Evolutionary conservation across 2,797 vertebrate species (phyloP).

Genomic region (Acridotheres tristis): DNA sequence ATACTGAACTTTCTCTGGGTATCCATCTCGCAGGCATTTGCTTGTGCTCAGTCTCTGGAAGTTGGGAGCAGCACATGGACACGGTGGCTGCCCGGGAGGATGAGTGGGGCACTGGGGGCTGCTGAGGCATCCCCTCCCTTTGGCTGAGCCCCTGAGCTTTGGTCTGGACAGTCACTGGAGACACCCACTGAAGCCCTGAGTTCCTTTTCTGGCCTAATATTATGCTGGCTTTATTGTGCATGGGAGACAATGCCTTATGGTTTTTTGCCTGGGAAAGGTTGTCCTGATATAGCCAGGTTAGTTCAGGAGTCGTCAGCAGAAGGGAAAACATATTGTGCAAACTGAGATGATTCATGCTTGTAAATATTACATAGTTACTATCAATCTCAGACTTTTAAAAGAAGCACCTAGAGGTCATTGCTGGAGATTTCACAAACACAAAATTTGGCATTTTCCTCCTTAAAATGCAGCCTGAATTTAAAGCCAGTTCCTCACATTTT

Average conservation of each 20-base stretch:
- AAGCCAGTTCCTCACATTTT: background rate
- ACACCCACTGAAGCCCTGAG: background rate
- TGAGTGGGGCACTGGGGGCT: background rate
- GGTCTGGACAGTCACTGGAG: background rate
- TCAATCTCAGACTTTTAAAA: background rate
- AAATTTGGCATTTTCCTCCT: background rate
- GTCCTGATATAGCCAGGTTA: background rate
- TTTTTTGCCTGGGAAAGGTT: background rate
- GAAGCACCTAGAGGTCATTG: background rate
- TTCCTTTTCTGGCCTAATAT: background rate
- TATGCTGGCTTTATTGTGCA: background rate
- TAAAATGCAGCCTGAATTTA: conserved; percentile 15
- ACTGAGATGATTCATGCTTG: background rate
- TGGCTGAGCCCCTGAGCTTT: background rate
- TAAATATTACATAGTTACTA: background rate
- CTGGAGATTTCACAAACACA: background rate
- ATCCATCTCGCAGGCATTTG: background rate
- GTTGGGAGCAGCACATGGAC: background rate
- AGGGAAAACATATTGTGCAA: background rate
- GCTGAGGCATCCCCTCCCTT: background rate
- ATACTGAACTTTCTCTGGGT: conserved; percentile 43
- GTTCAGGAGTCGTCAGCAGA: background rate
- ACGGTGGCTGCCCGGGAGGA: background rate
- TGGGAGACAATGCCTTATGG: background rate
- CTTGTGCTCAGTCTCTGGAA: background rate